A percentile compares a stretch with the other conserved stretches of the same genome.
Evolutionary conservation across 1,140 invertebrate species (phyloP).

Genomic region (Planococcus citri): DNA sequence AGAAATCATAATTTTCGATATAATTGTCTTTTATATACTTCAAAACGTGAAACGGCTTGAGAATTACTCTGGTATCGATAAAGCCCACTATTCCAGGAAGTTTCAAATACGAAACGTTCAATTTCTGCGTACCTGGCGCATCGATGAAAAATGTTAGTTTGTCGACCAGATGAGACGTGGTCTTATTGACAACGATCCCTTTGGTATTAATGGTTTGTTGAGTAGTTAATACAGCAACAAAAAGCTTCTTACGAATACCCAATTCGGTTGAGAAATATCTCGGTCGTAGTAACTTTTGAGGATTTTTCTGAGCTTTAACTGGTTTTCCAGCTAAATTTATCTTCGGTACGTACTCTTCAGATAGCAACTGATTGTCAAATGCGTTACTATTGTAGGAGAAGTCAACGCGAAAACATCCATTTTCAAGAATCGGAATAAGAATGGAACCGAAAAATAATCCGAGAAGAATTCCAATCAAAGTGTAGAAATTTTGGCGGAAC

Average conservation of each 20-base stretch:
- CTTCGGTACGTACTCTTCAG: conserved; percentile 43
- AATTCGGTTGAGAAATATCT: conserved; percentile 86
- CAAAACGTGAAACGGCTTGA: conserved; percentile 68
- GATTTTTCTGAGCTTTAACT: conserved; percentile 36
- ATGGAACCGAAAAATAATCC: conserved; percentile 24
- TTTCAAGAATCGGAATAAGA: conserved; percentile 22
- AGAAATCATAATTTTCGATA: conserved; percentile 78
- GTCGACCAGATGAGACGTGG: conserved; percentile 60
- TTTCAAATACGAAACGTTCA: conserved; percentile 42
- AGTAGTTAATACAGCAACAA: conserved; percentile 67
- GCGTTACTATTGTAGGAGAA: conserved; percentile 24
- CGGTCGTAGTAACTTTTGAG: conserved; percentile 53
- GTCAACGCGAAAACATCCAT: conserved; percentile 23
- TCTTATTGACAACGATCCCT: conserved; percentile 66
- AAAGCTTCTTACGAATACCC: conserved; percentile 77
- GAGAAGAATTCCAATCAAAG: conserved; percentile 23
- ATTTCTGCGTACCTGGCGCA: conserved; percentile 48
- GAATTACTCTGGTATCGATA: conserved; percentile 56
- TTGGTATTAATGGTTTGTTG: conserved; percentile 53
- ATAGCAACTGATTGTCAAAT: conserved; percentile 10
- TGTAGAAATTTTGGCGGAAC: conserved; percentile 25
- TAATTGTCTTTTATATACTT: conserved; percentile 84
- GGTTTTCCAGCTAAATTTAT: conserved; percentile 43
- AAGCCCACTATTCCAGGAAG: conserved; percentile 68
- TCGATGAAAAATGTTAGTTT: conserved; percentile 65